Percentiles rank a stretch among this genome's conserved stretches.
These are phyloP conservation scores for Dinothrombium tinctorium DNA, from an alignment of 1,140 invertebrate species.

Conservation along the genomic window DNA sequence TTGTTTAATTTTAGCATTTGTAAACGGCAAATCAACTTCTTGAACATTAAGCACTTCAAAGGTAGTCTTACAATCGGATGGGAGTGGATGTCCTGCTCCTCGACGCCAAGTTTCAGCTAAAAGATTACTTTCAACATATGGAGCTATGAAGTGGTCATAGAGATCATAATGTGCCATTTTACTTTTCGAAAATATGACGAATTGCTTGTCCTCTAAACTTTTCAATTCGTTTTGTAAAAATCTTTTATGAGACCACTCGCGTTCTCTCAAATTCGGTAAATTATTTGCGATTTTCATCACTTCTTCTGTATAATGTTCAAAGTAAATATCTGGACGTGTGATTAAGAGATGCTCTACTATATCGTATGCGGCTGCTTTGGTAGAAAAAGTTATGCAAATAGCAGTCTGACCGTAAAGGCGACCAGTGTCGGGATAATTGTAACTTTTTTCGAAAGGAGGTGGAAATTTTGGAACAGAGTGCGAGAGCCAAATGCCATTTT, in stretches of 20 bases:
- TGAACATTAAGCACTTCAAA: constrained; percentile 21
- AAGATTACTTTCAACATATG: constrained; percentile 37
- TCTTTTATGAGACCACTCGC: not conserved
- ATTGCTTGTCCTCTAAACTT: constrained; percentile 32
- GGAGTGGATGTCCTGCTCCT: constrained; percentile 31
- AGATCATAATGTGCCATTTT: constrained; percentile 38
- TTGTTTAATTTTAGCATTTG: too few species aligned
- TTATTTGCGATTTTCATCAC: constrained; percentile 5
- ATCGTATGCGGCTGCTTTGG: constrained; percentile 32
- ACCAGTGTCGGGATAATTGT: constrained; percentile 46
- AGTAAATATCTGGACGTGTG: constrained; percentile 6
- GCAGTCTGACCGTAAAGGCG: constrained; percentile 56
- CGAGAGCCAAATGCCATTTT: constrained; percentile 58
- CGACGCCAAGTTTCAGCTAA: constrained; percentile 69
- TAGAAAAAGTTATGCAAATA: constrained; percentile 48
- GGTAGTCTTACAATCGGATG: constrained; percentile 19
- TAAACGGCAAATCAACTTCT: constrained; percentile 11
- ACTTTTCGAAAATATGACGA: constrained; percentile 53
- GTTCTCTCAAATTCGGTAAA: constrained; percentile 3
- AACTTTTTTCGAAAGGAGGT: constrained; percentile 21
- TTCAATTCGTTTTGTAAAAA: constrained; percentile 1
- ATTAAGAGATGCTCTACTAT: constrained; percentile 28
- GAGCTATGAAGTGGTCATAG: constrained; percentile 54
- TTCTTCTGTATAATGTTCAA: not conserved
- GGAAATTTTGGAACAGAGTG: constrained; percentile 75